Percentiles rank a stretch among this genome's conserved stretches.
Conservation (phyloP, 2,888 invertebrate species). For the Leptinotarsa tumamoca region DNA sequence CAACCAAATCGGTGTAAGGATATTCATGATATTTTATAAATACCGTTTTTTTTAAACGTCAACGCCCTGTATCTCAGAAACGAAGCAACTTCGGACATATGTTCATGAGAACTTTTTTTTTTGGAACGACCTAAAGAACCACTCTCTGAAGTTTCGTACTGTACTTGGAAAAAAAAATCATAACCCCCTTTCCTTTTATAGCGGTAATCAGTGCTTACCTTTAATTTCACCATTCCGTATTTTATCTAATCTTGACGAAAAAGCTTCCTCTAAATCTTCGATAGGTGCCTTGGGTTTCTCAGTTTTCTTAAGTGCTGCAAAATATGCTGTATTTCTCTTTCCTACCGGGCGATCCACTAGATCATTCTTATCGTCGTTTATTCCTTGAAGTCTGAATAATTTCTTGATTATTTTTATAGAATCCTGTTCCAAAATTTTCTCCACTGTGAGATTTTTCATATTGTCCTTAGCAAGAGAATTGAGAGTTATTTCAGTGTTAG, state of each 20-base stretch:
- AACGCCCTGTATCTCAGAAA: too few species aligned
- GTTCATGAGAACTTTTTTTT: too few species aligned
- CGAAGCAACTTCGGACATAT: too few species aligned
- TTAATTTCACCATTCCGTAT: slow-evolving; percentile 42
- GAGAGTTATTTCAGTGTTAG: slow-evolving; percentile 72
- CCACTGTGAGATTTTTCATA: slow-evolving; percentile 85
- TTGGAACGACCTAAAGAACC: too few species aligned
- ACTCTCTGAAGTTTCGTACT: too few species aligned
- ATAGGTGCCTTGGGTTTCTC: slow-evolving; percentile 46
- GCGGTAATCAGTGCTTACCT: slow-evolving; percentile 29
- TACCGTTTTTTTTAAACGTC: too few species aligned
- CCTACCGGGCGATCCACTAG: slow-evolving; percentile 83
- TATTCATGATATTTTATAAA: too few species aligned
- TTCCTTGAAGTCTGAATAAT: slow-evolving; percentile 83
- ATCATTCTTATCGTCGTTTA: slow-evolving; percentile 79
- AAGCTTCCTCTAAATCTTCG: slow-evolving; percentile 57
- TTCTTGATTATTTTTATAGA: slow-evolving; percentile 91
- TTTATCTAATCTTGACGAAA: slow-evolving; percentile 50
- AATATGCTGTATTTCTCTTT: slow-evolving; percentile 87
- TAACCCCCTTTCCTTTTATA: too few species aligned
- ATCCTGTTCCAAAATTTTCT: slow-evolving; percentile 86
- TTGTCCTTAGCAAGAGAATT: slow-evolving; percentile 57
- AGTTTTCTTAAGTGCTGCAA: slow-evolving; percentile 70
- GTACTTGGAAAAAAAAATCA: too few species aligned
- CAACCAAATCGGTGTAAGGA: too few species aligned